Evolutionary conservation across 1,140 invertebrate species (phyloP).

Genomic region (Drosophila parvula): DNA sequence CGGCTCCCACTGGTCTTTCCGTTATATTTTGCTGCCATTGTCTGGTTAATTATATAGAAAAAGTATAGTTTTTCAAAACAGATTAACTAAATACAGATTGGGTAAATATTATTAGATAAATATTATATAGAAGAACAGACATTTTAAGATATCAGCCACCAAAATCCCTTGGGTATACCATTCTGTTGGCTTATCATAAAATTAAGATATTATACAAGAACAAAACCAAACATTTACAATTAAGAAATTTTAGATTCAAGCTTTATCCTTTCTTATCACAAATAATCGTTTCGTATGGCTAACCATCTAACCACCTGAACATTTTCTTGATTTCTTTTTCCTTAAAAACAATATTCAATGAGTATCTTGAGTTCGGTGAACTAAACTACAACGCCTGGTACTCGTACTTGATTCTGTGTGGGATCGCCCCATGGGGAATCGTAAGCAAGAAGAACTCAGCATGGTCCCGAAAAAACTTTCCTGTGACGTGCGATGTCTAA

Average conservation of each 20-base stretch:
- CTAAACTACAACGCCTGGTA: background rate
- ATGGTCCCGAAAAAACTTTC: slow-evolving; percentile 37
- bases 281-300: background rate
- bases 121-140: background rate
- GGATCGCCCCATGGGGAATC: slow-evolving; percentile 16
- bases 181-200: background rate
- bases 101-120: background rate
- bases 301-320: too few relatives aligned
- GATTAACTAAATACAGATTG: background rate
- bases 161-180: background rate
- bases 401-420: background rate
- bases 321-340: background rate
- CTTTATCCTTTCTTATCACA: background rate
- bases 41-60: too few relatives aligned
- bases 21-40: too few relatives aligned
- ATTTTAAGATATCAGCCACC: background rate
- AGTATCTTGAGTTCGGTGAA: background rate
- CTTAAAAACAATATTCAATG: background rate
- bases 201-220: background rate
- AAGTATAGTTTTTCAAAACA: too few relatives aligned
- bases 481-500: slow-evolving; percentile 54
- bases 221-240: background rate
- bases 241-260: background rate
- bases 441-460: slow-evolving; percentile 20
- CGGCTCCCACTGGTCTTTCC: too few relatives aligned